Evolutionary conservation across 2,797 vertebrate species (phyloP).

Genomic region (Buphagus erythrorhynchus): DNA sequence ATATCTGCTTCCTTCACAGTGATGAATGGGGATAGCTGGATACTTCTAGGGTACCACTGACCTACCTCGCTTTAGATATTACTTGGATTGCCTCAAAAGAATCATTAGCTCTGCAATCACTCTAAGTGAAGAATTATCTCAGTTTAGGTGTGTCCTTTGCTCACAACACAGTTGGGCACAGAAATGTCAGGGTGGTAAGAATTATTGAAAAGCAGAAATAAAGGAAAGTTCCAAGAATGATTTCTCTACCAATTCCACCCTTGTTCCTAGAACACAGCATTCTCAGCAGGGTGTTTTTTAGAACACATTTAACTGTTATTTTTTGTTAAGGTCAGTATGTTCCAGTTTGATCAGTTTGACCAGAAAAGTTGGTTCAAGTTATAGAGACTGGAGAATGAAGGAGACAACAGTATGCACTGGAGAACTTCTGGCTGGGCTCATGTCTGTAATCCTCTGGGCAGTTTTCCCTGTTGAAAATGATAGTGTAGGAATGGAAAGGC

Average conservation of each 20-base stretch:
- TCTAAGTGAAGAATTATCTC: neutral
- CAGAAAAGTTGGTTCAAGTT: neutral
- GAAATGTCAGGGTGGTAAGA: neutral
- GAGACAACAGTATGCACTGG: neutral
- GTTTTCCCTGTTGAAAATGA: neutral
- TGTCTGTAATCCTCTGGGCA: neutral
- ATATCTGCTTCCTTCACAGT: neutral
- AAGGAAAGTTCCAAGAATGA: neutral
- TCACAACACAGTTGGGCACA: accelerated
- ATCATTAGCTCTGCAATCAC: neutral
- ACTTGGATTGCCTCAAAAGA: neutral
- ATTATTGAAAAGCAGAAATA: neutral
- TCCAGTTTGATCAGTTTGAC: neutral
- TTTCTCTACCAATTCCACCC: neutral
- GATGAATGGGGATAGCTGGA: neutral
- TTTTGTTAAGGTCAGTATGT: neutral
- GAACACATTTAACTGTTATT: neutral
- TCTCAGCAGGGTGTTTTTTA: neutral
- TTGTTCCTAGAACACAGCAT: neutral
- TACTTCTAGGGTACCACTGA: neutral
- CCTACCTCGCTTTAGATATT: neutral
- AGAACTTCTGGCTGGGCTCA: neutral
- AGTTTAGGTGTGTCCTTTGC: neutral
- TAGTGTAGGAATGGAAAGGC: neutral
- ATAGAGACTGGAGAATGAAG: neutral